These are phyloP conservation scores for Tachina lurida DNA, from an alignment of 2,888 invertebrate genomes.

Conservation along the genomic window DNA sequence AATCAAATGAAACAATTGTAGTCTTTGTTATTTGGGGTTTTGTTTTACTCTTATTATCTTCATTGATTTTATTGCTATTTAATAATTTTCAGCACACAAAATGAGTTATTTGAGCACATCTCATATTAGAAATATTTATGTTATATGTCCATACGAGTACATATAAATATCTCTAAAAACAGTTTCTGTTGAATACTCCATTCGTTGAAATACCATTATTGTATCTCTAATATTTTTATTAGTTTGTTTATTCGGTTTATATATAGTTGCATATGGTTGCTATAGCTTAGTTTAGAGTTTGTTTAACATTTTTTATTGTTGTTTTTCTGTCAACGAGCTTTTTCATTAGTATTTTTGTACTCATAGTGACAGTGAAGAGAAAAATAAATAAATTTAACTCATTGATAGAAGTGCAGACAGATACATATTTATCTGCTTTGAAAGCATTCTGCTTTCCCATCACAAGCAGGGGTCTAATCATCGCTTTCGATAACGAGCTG, in stretches of 20 bases:
- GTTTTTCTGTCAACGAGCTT: conserved; percentile 18
- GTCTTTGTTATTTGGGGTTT: conserved; percentile 4
- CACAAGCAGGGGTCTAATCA: too few species aligned
- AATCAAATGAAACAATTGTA: conserved; percentile 26
- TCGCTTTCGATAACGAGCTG: too few species aligned
- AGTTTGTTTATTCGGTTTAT: conserved; percentile 83
- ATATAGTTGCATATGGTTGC: conserved; percentile 77
- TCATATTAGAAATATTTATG: conserved; percentile 36
- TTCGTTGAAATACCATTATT: conserved; percentile 20
- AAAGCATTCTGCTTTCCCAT: too few species aligned
- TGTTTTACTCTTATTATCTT: conserved; percentile 23
- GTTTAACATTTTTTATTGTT: conserved; percentile 77
- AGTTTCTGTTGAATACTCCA: conserved; percentile 66
- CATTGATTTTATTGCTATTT: conserved; percentile 18
- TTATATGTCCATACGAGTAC: conserved; percentile 13
- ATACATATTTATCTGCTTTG: too few species aligned
- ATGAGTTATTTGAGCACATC: conserved; percentile 48
- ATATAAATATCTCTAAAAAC: conserved; percentile 55
- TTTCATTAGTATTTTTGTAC: not conserved
- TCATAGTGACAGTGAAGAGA: not conserved
- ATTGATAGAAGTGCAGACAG: too few species aligned
- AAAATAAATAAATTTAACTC: not conserved
- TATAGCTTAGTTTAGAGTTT: conserved; percentile 75
- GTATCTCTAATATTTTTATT: conserved; percentile 76
- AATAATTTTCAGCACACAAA: conserved; percentile 13